Base-by-base conservation (phyloP, 2,113 vertebrate genomes). In the Galemys pyrenaicus region DNA sequence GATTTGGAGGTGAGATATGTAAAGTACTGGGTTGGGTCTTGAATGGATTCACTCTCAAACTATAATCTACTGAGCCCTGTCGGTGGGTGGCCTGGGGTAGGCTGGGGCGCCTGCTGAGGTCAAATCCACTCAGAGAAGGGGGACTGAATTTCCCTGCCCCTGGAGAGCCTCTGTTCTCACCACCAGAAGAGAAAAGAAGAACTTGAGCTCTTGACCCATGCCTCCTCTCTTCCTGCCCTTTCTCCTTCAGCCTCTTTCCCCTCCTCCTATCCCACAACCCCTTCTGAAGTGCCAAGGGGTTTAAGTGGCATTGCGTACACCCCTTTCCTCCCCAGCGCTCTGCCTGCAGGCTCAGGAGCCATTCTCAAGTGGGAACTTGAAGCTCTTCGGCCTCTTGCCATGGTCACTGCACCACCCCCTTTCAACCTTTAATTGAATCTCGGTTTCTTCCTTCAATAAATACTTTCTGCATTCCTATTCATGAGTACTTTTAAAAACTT, bases 1-100 rank as follows among this genome's bases (percentile, higher is more conserved):
- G 92, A 94, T 95, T 37, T 54, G 54, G 68, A 94, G 60, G 37
- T 28, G 32, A 89, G 96, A 92, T 94, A 92, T 30, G 85, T 56
- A 85, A 96, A 91, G 73, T 5, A 6, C 58, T 20, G 91, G 94
- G 56, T 28, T 64, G 95, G 80, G 78, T 82, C 75, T 62, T 51
- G 39, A 58, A 41, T 24, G 30, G 35, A 3, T 68, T 75, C 19
- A 9, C 74, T 83, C 68, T 82, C 26, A 11, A 32, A 35, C 35
- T 86, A 8, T 39, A 44, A 56, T 60, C 82, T 78, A 1, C 32
- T 24, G 4, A 15, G 19, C 44, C 46, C 51, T 51, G 93, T 58
- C 0, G 0, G 84, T 95, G 89, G 94, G 91, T 94, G 96, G 94
- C 62, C 93, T 65, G 58, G 51, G 26, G 37, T 64, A 58, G 68